Base-by-base conservation (phyloP, 2,797 vertebrate species). In the Eidolon dupreanum region DNA sequence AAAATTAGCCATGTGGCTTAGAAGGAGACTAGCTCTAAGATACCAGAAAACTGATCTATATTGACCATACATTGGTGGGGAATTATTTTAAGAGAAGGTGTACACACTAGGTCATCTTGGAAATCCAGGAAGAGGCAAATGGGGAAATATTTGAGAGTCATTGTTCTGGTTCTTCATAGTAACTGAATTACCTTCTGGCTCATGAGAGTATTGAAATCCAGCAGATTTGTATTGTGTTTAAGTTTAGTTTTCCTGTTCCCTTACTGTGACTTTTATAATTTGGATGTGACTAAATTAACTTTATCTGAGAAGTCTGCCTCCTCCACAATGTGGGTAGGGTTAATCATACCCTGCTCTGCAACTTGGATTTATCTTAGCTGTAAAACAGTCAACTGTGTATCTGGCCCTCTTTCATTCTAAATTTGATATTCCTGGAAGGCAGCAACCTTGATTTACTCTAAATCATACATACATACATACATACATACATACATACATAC, bases 391-490 rank as follows among this genome's bases (percentile, higher is more conserved):
- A 19, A 8, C 71, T 65, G 20, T 43, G 71, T 82, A 73, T 85
- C 36, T 93, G 5, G 61, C 71, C 20, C 38, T 81, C 46, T 83
- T 91, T 84, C 33, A 43, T 89, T 89, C 46, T 65, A 51, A 81
- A 49, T 92, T 28, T 71, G 43, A 51, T 82, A 57, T 81, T 96
- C 57, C 49, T 92, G 43, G 81, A 97, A 95, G 93, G 66, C 41
- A 85, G 4, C 57, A 53, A 75, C 71, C 38, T 88, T 94, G 57
- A 79, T 75, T 93, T 94, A 66, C 36, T 70, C 49, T 49, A 49
- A 49, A 49, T 49, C 46, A 49, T 49, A 13, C 46, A 49, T 49
- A 49, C 46, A 49, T 49, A 49, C 46, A 46, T 46, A 46, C 46
- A 46, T 46, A 46, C 11, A 46, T 46, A 46, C 43, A 46, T 49